Evolutionary conservation across 2,888 invertebrate species (phyloP).

Genomic region (Notocelia uddmanniana): DNA sequence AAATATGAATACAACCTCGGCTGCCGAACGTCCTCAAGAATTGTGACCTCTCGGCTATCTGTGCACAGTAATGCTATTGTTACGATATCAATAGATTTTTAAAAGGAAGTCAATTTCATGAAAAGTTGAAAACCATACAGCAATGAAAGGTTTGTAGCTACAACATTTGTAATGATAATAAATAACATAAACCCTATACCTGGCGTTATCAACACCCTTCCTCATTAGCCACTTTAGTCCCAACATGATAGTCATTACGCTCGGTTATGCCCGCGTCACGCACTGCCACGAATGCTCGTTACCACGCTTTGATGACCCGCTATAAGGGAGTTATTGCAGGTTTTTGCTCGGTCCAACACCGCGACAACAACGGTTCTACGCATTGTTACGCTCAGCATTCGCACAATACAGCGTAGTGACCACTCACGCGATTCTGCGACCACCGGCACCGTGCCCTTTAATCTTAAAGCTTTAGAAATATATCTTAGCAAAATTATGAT

Average conservation of each 20-base stretch:
- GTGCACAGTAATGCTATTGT: too few relatives aligned
- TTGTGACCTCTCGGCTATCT: too few relatives aligned
- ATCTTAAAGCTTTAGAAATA: slow-evolving; percentile 2
- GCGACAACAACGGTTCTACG: slow-evolving; percentile 47
- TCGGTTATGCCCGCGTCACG: slow-evolving; percentile 36
- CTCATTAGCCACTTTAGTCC: slow-evolving; percentile 37
- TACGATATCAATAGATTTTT: too few relatives aligned
- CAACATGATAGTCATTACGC: slow-evolving; percentile 39
- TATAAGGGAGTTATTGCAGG: slow-evolving; percentile 27
- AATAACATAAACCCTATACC: background rate
- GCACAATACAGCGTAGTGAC: slow-evolving; percentile 69
- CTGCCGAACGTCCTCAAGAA: too few relatives aligned
- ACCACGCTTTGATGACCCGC: slow-evolving; percentile 39
- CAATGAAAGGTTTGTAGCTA: too few relatives aligned
- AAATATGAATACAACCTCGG: too few relatives aligned
- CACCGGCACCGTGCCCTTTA: background rate
- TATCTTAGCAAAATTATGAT: background rate
- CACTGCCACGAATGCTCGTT: slow-evolving; percentile 39
- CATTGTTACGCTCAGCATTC: slow-evolving; percentile 64
- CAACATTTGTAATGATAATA: too few relatives aligned
- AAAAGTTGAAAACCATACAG: background rate
- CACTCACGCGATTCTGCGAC: slow-evolving; percentile 65
- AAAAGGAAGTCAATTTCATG: background rate
- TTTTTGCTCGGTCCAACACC: slow-evolving; percentile 33
- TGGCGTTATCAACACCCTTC: slow-evolving; percentile 32